Base-by-base conservation (phyloP, 2,797 vertebrate species). In the Sebastes goodei region DNA sequence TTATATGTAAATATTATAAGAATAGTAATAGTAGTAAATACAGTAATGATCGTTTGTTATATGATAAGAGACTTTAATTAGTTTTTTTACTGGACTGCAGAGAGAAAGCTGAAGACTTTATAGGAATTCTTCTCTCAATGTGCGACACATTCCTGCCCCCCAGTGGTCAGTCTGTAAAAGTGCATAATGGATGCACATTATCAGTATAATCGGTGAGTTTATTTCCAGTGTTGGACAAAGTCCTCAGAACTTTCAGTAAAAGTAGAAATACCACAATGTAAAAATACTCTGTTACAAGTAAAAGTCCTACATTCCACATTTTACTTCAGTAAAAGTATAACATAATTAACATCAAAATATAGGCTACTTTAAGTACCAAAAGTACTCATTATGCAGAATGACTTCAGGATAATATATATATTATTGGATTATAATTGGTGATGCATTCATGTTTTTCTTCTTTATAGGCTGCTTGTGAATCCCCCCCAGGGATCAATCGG, bases 111-210 rank as follows among this genome's bases (percentile, higher is more conserved):
- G 53, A 57, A 46, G 12, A 23, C 5, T 25, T 1, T 23, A 52
- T 1, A 12, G 7, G 4, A 2, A 3, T 8, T 4, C 2, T 12
- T 12, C 4, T 46, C 2, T 11, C 10, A 5, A 72, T 81, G 2
- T 6, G 2, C n/a, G 55, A 67, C 74, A 33, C 88, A 32, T 62
- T 76, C 23, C 33, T 74, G 88, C 75, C 85, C 49, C 82, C 79
- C 2, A 49, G 65, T 32, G 91, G 83, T 3, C 77, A 55, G 1
- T 2, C 0, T 3, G 1, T 5, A 15, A 2, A 77, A 53, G 23
- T 53, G 53, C 83, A 67, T 0, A 2, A 23, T 23, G 32, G 33
- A 9, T 12, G 21, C 15, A 33, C 10, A 21, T 35, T 17, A 12
- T 52, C 42, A 74, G n/a, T 12, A 46, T 20, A 10, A 15, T 17